Evolutionary conservation across 2,797 vertebrate genomes (phyloP).

Genomic region (Argya squamiceps): DNA sequence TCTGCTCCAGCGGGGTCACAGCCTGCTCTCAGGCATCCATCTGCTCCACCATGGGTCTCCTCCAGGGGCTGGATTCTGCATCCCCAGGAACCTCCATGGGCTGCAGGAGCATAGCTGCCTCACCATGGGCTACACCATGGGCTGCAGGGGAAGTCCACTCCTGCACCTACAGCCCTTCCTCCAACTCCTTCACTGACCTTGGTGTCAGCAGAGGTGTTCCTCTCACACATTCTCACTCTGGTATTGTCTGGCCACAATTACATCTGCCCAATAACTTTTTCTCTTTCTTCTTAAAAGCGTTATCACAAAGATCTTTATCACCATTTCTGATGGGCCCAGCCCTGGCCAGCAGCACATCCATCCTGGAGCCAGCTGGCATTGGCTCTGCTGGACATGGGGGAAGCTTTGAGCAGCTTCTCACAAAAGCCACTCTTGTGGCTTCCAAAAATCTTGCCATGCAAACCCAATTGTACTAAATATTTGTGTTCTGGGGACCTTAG

Average conservation of each 20-base stretch:
- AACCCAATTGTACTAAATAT: not conserved
- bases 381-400: not conserved
- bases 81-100: no score
- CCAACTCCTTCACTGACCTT: not conserved
- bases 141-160: not conserved
- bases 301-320: not conserved
- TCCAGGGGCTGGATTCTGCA: not conserved
- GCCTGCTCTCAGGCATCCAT: not conserved
- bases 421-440: not conserved
- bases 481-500: not conserved
- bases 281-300: not conserved
- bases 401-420: not conserved
- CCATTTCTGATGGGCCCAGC: not conserved
- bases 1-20: not conserved
- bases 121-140: no score
- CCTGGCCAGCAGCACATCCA: not conserved
- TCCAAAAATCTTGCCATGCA: not conserved
- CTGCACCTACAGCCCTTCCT: no score
- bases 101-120: not conserved
- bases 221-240: not conserved
- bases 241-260: not conserved
- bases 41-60: not conserved
- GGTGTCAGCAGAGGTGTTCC: not conserved
- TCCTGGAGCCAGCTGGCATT: not conserved
- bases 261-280: not conserved